These are phyloP conservation scores for Pseudomyrmex dendroicus DNA, from an alignment of 1,140 invertebrate species.

Conservation along the genomic window DNA sequence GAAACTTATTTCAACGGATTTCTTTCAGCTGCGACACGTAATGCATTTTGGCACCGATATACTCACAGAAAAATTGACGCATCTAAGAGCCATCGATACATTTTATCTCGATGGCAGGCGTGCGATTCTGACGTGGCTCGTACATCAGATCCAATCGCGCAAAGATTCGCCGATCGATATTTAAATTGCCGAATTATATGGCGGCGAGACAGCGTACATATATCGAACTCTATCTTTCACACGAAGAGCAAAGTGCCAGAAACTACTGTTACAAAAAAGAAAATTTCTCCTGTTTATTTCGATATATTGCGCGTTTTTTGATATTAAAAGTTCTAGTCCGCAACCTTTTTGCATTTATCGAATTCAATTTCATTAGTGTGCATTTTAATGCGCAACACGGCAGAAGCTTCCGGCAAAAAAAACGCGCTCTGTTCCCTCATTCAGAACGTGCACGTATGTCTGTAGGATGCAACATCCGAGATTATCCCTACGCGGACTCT, in stretches of 20 bases:
- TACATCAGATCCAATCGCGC: slow-evolving; percentile 42
- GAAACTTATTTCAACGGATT: slow-evolving; percentile 55
- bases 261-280: too few relatives aligned
- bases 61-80: slow-evolving; percentile 33
- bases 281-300: too few relatives aligned
- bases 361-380: slow-evolving; percentile 22
- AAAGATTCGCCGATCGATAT: slow-evolving; percentile 12
- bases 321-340: neutral
- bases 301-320: neutral
- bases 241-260: too few relatives aligned
- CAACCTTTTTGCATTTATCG: slow-evolving; percentile 17
- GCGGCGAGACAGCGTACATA: neutral
- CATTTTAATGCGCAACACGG: slow-evolving; percentile 28
- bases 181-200: slow-evolving; percentile 16
- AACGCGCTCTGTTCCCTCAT: slow-evolving; percentile 15
- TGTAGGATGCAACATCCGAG: slow-evolving; percentile 63
- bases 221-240: too few relatives aligned
- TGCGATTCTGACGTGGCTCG: slow-evolving; percentile 1
- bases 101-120: slow-evolving; percentile 38
- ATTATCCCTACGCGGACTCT: slow-evolving; percentile 63
- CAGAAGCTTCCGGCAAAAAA: slow-evolving; percentile 26
- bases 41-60: slow-evolving; percentile 49
- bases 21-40: slow-evolving; percentile 28
- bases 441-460: slow-evolving; percentile 15
- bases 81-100: slow-evolving; percentile 45